Percentiles rank a stretch among this genome's conserved stretches.
These are phyloP conservation scores for Griposia aprilina DNA, from an alignment of 2,888 invertebrate species.

Conservation along the genomic window DNA sequence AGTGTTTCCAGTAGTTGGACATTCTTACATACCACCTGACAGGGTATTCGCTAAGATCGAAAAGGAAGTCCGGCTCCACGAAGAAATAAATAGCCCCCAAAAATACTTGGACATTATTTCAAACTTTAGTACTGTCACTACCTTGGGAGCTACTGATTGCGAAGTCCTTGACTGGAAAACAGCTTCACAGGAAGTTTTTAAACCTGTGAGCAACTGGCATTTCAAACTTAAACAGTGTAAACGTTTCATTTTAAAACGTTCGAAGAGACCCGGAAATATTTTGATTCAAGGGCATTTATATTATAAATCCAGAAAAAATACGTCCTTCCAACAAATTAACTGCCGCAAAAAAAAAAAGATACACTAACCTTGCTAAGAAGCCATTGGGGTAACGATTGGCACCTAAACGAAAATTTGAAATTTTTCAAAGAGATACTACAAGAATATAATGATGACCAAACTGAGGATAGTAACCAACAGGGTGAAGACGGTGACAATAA, in stretches of 20 bases:
- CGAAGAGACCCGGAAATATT: slow-evolving; percentile 15
- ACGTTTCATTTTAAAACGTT: slow-evolving; percentile 14
- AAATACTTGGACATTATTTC: slow-evolving; percentile 14
- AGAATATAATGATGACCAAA: neutral
- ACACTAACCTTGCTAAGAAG: neutral
- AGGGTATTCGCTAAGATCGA: slow-evolving; percentile 8
- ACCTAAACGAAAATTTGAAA: neutral
- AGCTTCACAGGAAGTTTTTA: slow-evolving; percentile 8
- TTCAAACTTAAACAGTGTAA: slow-evolving; percentile 5
- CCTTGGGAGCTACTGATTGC: slow-evolving; percentile 7
- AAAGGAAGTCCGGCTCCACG: neutral
- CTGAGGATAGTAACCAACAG: neutral
- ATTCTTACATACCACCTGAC: slow-evolving; percentile 18
- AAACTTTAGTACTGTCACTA: neutral
- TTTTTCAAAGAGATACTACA: neutral
- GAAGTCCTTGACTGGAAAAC: slow-evolving; percentile 1
- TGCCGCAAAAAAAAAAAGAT: too few relatives aligned
- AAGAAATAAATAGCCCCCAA: slow-evolving; percentile 12
- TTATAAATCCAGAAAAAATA: slow-evolving; percentile 3
- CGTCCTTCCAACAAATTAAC: too few relatives aligned
- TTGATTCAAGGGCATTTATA: slow-evolving; percentile 14
- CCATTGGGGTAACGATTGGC: slow-evolving; percentile 10
- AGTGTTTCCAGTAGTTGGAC: slow-evolving; percentile 23
- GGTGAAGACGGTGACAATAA: neutral
- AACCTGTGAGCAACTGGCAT: neutral